A percentile compares a stretch with the other conserved stretches of the same genome.
Evolutionary conservation across 30 jellyfish, hydroid and myxozoan species (phyloP).

Genomic region (Nemopilema nomurai): DNA sequence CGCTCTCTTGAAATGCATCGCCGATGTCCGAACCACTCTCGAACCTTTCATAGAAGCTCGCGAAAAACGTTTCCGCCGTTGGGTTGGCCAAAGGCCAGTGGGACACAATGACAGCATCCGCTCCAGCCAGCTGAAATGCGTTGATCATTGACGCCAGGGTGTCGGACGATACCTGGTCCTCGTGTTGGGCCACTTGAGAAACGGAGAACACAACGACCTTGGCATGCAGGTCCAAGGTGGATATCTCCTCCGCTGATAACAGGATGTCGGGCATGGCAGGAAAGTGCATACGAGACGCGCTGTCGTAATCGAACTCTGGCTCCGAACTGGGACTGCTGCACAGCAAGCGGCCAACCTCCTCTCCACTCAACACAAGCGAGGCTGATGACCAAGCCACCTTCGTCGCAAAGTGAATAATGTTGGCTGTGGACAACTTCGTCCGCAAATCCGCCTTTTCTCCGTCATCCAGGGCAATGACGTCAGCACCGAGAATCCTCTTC

Average conservation of each 20-base stretch:
- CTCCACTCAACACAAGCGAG: conserved; percentile 74
- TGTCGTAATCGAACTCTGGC: conserved; percentile 75
- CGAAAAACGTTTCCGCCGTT: conserved; percentile 68
- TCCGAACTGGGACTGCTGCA: conserved; percentile 66
- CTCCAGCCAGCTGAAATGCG: conserved; percentile 88
- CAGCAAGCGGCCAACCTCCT: conserved; percentile 66
- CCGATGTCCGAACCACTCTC: conserved; percentile 54
- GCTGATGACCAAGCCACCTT: conserved; percentile 83
- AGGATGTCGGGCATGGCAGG: conserved; percentile 70
- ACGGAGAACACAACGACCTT: conserved; percentile 78
- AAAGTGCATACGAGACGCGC: conserved; percentile 62
- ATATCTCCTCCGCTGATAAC: conserved; percentile 63
- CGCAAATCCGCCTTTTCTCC: conserved; percentile 57
- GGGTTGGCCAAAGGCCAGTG: conserved; percentile 82
- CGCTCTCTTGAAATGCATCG: conserved; percentile 74
- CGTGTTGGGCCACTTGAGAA: conserved; percentile 44
- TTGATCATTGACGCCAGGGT: conserved; percentile 58
- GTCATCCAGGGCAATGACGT: conserved; percentile 48
- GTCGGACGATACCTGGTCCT: conserved; percentile 68
- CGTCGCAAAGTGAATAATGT: conserved; percentile 80
- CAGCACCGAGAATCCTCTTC: conserved; percentile 49
- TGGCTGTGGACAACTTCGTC: conserved; percentile 63
- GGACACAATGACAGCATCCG: conserved; percentile 79
- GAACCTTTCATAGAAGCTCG: conserved; percentile 59
- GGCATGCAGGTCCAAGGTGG: conserved; percentile 55